phyloP scores from a whole-genome alignment of 2,113 vertebrate species.

The Muntiacus reevesi region DNA sequence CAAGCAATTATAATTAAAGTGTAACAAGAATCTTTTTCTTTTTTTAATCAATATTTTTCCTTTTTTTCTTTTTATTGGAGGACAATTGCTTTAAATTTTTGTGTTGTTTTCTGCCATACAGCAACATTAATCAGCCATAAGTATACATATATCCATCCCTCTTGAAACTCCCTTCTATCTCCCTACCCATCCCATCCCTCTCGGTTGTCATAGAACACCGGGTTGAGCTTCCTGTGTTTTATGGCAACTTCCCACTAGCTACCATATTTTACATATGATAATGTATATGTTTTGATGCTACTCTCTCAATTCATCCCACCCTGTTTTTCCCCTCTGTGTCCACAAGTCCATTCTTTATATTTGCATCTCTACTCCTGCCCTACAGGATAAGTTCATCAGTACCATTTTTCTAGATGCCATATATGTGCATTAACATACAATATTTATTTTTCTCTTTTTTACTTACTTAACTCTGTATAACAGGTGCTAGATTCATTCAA shows the following conservation, averaged over 20 bases:
- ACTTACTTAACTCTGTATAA: not conserved
- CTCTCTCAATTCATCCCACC: not conserved
- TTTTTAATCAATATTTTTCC: not conserved
- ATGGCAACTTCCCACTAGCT: not conserved
- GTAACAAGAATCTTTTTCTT: not conserved
- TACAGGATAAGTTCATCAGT: not conserved
- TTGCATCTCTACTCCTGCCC: not conserved
- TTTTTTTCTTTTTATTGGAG: not conserved
- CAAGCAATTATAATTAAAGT: not conserved
- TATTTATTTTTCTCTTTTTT: not conserved
- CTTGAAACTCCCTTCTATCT: not conserved
- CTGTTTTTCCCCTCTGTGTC: not conserved
- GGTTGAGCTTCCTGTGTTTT: not conserved
- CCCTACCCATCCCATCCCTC: not conserved
- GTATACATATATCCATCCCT: not conserved
- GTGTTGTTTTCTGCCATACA: not conserved
- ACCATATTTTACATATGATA: not conserved
- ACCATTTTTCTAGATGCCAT: not conserved
- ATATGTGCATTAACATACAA: not conserved
- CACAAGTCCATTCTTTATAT: not conserved
- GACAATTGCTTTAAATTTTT: not conserved
- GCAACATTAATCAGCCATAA: not conserved
- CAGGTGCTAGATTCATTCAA: not conserved
- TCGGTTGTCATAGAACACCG: not conserved
- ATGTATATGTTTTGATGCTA: not conserved